These are phyloP conservation scores for Brachionus plicatilis DNA, from an alignment of 1,140 invertebrate species.

Conservation along the genomic window DNA sequence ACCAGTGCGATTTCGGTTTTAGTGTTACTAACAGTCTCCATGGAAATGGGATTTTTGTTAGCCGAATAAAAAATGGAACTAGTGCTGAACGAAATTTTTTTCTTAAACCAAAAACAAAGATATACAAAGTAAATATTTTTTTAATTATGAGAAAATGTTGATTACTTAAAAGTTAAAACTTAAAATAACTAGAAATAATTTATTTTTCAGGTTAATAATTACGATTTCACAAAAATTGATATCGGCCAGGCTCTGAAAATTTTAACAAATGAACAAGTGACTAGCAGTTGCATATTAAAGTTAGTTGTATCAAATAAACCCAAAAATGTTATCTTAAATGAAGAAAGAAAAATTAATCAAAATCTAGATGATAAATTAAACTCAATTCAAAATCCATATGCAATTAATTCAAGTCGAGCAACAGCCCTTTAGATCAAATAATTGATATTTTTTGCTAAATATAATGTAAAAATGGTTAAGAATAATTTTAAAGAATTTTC, in stretches of 20 bases:
- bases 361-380: conserved; percentile 8
- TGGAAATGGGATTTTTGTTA: conserved; percentile 31
- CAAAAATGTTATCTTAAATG: background rate
- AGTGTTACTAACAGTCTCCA: background rate
- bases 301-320: conserved; percentile 20
- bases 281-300: background rate
- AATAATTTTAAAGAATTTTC: background rate
- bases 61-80: background rate
- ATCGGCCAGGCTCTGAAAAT: background rate
- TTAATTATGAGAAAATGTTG: no score
- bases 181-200: background rate
- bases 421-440: background rate
- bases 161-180: background rate
- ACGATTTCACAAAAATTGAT: conserved; percentile 24
- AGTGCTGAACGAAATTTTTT: conserved; percentile 20
- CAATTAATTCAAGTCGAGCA: background rate
- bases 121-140: conserved; percentile 13
- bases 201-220: background rate
- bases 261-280: background rate
- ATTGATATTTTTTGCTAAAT: background rate
- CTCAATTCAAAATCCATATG: conserved; percentile 7
- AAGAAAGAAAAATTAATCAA: conserved; percentile 1
- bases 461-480: background rate
- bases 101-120: conserved; percentile 28
- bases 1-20: conserved; percentile 28